phyloP scores from a whole-genome alignment of 2,797 vertebrate species.

The Meda fulgida region DNA sequence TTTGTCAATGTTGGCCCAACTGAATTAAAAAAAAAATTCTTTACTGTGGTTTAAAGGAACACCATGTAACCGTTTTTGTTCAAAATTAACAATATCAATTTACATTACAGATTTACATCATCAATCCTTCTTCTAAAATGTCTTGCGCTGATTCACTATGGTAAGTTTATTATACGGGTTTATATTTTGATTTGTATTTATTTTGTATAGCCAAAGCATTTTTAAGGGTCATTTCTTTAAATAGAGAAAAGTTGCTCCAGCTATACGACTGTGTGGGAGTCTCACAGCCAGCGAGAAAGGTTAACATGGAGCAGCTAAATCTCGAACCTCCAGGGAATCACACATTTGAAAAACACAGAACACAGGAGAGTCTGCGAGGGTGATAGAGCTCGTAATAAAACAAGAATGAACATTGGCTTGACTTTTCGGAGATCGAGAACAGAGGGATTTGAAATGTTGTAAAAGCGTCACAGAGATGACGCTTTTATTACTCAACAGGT shows the following conservation, averaged over 20 bases:
- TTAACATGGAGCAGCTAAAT: no score
- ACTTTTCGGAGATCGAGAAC: neutral
- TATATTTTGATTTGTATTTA: neutral
- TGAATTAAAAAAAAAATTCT: no score
- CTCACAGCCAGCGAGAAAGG: no score
- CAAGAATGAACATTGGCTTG: neutral
- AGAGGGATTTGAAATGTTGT: neutral
- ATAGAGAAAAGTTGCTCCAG: neutral
- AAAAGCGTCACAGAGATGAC: neutral
- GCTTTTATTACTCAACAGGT: neutral
- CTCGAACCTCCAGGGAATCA: neutral
- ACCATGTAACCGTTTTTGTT: neutral
- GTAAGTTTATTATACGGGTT: neutral
- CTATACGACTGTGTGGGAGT: neutral
- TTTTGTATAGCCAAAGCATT: neutral
- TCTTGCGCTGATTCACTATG: neutral
- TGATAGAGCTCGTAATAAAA: neutral
- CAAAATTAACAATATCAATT: no score
- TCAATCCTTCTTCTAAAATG: neutral
- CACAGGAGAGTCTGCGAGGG: neutral
- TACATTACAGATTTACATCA: neutral
- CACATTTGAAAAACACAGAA: neutral
- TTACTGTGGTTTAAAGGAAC: neutral
- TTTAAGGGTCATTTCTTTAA: no score
- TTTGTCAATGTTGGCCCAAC: neutral